Base-by-base conservation (phyloP, 2,888 invertebrate genomes). In the Yponomeuta evonymella region DNA sequence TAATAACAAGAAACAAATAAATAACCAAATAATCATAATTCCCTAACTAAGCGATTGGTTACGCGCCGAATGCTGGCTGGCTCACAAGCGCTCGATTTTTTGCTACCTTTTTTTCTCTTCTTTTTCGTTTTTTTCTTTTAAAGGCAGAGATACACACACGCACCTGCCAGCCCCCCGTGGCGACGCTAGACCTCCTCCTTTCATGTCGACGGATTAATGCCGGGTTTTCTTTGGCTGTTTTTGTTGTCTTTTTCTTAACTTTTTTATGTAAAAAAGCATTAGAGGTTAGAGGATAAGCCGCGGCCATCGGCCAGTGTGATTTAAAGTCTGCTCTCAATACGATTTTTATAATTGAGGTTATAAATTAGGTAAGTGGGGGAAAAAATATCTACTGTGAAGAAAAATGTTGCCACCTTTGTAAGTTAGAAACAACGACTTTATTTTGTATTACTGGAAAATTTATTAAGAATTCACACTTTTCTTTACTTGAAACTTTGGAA, bases 101-200 rank as follows among this genome's bases (percentile, higher is more conserved):
- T 70, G 66, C 51, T 64, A 73, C 70, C 67, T 72, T 72, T 70
- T 71, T 71, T 43, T 43, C 71, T 73, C 68, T 67, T 69, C 62
- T 72, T 72, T 69, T 75, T 71, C 76, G 74, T 76, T 79, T 79
- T 76, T 76, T 76, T 76, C 73, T 67, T 75, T 67, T 75, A 74
- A 76, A 76, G 75, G 75, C 76, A 75, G 77, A 75, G 79, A 77
- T 76, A 80, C 79, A 79, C 79, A 75, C 80, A 79, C 83, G 82
- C 89, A 89, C 89, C 89, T 89, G 89, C 87, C 87, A 81, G 76
- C 78, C 82, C 85, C 89, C 88, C 81, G 83, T 83, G 72, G 87
- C 76, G 84, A 75, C 75, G 81, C 78, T 80, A 79, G 82, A 77
- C 81, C 83, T 79, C 64, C 79, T 79, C 77, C 83, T 76, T 75